Evolutionary conservation across 2,888 invertebrate genomes (phyloP).

Genomic region (Drosophila barbarae): DNA sequence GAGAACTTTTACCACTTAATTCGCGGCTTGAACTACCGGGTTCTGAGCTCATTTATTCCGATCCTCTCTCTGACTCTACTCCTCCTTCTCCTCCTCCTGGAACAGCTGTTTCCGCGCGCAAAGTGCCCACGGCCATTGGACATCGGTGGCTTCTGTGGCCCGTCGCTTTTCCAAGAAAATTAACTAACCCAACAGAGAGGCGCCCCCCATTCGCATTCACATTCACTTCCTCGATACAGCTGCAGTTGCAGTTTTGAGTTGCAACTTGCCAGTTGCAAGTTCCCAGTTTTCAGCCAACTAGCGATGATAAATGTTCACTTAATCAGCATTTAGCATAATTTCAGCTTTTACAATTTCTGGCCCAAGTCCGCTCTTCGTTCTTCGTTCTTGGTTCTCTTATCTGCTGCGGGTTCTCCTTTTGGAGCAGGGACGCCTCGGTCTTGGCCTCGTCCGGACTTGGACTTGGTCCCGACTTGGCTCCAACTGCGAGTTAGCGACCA

Average conservation of each 20-base stretch:
- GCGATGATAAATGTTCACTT: conserved; percentile 79
- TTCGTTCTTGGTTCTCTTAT: conserved; percentile 26
- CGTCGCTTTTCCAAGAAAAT: conserved; percentile 72
- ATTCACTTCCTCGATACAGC: conserved; percentile 69
- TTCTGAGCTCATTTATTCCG: conserved; percentile 28
- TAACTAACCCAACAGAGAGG: conserved; percentile 57
- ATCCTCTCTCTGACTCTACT: conserved; percentile 13
- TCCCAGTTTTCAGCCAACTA: conserved; percentile 51
- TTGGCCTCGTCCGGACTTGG: conserved; percentile 2
- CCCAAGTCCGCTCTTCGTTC: conserved; percentile 28
- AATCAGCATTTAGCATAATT: conserved; percentile 80
- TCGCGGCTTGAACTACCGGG: conserved; percentile 27
- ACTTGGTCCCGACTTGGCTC: conserved; percentile 23
- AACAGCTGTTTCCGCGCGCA: conserved; percentile 59
- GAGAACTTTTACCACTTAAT: conserved; percentile 50
- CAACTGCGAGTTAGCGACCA: conserved; percentile 72
- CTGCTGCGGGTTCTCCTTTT: conserved; percentile 33
- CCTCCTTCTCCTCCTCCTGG: conserved; percentile 2
- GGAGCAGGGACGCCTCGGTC: conserved; percentile 31
- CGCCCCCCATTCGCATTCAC: conserved; percentile 33
- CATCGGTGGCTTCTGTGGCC: conserved; percentile 62
- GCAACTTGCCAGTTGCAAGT: conserved; percentile 4
- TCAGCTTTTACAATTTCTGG: conserved; percentile 77
- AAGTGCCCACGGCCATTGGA: conserved; percentile 30
- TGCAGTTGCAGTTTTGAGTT: conserved; percentile 37